Conservation (phyloP, 2,113 vertebrate genomes). For the Microtus ochrogaster region DNA sequence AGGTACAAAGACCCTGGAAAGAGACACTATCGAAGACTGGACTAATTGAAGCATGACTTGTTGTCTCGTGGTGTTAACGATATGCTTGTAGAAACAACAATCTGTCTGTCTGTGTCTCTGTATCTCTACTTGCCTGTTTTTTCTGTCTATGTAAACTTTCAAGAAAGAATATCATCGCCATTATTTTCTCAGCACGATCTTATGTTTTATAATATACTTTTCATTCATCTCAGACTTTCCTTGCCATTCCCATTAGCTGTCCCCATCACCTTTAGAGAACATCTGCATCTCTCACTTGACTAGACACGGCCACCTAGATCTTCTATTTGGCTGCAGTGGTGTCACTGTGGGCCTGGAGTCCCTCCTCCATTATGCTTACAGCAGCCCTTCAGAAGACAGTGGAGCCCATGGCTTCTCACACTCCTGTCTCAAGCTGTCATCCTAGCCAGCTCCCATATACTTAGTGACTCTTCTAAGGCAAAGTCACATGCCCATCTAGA, state of each 20-base stretch:
- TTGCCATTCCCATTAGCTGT: background rate
- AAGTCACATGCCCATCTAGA: background rate
- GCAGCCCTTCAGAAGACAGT: background rate
- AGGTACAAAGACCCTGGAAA: too few relatives aligned
- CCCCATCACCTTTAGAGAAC: background rate
- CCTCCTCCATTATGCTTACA: background rate
- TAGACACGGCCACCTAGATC: background rate
- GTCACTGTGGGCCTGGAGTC: background rate
- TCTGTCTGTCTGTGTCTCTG: background rate
- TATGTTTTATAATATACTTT: background rate
- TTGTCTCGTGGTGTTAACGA: background rate
- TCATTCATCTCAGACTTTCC: too few relatives aligned
- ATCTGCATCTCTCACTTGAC: background rate
- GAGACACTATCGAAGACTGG: background rate
- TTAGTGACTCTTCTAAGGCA: background rate
- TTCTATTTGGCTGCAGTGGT: too few relatives aligned
- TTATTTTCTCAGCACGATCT: background rate
- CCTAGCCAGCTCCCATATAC: background rate
- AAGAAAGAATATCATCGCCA: background rate
- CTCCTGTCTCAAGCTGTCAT: background rate
- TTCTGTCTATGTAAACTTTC: background rate
- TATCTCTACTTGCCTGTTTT: background rate
- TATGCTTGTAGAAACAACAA: background rate
- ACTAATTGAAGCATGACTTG: too few relatives aligned
- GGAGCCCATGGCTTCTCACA: background rate